phyloP scores from a whole-genome alignment of 2,113 vertebrate species.

The Shinisaurus crocodilurus region DNA sequence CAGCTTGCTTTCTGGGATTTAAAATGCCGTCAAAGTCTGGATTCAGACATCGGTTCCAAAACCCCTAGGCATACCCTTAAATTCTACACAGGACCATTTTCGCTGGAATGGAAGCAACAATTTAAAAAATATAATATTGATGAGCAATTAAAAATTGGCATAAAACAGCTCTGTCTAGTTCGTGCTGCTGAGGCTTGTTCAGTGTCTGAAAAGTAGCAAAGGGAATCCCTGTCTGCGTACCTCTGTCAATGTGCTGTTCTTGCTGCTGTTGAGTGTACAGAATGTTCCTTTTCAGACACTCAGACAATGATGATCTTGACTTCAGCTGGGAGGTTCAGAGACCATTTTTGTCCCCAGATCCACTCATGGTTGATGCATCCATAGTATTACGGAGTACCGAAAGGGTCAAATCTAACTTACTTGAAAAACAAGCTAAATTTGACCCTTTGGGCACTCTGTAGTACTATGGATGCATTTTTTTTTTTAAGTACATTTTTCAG shows the following conservation, averaged over 20 bases:
- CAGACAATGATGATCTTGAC: neutral
- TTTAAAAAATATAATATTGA: constrained; percentile 26
- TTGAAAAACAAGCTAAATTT: no score
- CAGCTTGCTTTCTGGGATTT: neutral
- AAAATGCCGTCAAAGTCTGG: neutral
- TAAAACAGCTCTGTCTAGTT: constrained; percentile 31
- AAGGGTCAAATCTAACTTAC: no score
- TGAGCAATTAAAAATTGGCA: constrained; percentile 67
- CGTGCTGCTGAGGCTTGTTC: neutral
- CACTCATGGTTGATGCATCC: no score
- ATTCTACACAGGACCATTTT: neutral
- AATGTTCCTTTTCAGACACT: neutral
- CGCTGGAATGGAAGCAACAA: neutral
- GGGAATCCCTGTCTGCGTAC: neutral
- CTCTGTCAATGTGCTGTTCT: neutral
- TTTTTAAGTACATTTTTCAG: no score
- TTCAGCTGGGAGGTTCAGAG: neutral
- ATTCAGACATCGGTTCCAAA: neutral
- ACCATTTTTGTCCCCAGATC: no score
- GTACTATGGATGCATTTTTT: no score
- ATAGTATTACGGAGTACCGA: no score
- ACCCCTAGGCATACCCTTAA: neutral
- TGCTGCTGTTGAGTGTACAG: neutral
- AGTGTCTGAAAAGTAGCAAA: neutral
- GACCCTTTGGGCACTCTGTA: no score